Conservation (phyloP, 64 coral and sea anemone genomes). For the Actinia equina region DNA sequence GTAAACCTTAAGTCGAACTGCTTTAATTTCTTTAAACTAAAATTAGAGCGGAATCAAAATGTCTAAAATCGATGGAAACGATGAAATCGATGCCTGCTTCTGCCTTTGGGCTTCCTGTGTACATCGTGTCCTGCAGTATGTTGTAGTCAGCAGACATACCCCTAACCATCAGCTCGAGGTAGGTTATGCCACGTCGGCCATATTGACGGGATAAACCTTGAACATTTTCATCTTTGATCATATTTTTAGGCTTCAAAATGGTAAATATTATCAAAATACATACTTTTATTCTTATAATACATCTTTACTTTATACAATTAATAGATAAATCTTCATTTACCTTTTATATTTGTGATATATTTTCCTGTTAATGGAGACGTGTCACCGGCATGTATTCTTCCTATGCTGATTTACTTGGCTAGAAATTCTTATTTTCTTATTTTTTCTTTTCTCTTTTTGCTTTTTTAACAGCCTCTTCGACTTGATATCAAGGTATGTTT, state of each 20-base stretch:
- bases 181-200: constrained; percentile 76
- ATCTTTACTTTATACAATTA: background rate
- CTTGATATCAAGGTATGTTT: constrained; percentile 73
- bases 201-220: constrained; percentile 32
- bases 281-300: background rate
- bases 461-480: constrained; percentile 47
- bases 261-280: background rate
- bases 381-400: background rate
- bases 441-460: constrained; percentile 12
- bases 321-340: background rate
- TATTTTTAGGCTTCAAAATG: constrained; percentile 18
- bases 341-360: background rate
- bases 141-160: constrained; percentile 27
- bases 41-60: too few species aligned
- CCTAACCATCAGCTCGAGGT: constrained; percentile 32
- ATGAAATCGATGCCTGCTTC: too few species aligned
- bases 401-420: background rate
- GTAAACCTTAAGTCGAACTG: too few species aligned
- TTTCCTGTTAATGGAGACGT: background rate
- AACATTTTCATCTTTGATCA: constrained; percentile 27
- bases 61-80: too few species aligned
- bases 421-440: background rate
- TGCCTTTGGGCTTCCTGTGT: constrained; percentile 10
- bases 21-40: too few species aligned
- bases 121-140: background rate